Evolutionary conservation across 2,888 invertebrate genomes (phyloP), one percentile per base, ranked within the genome.

Genomic region (Callyntrura guangdongensis): DNA sequence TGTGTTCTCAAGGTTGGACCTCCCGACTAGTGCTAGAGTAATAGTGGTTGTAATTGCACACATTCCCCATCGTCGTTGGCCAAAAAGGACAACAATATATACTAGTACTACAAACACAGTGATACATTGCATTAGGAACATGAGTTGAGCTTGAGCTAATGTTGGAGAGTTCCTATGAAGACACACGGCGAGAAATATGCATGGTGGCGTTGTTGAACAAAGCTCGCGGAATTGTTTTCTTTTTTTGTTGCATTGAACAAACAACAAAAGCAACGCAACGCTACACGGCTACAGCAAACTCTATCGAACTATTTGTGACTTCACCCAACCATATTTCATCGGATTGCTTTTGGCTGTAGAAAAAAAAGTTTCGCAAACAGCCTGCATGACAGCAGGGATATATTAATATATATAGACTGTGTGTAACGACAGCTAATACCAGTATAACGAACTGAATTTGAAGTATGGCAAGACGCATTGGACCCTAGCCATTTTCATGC

Each of bases 41-140:
- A 81, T 25, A 59, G 36, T 61, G 59, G 59, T 45, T 61, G 81
- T 81, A 81, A 61, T 81, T 81, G 81, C 61, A 81, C 36, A n/a
- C 81, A 17, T 17, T 36, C 14, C 81, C 17, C 81, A 53, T 77
- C 53, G 12, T 14, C 8, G 8, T 22, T 25, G 22, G 77, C 77
- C 53, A 77, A 77, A 53, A 49, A 36, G 45, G n/a, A 17, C n/a
- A 36, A 36, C 36, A 36, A 36, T 36, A 6, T 36, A 36, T 36
- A 2, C 3, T 61, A 61, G 9, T 61, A 17, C 20, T n/a, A 36
- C 6, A 36, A 6, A 6, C 36, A 36, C 36, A 36, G n/a, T 59
- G 9, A 4, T 20, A 20, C 61, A 61, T 61, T n/a, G 4, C 14
- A 53, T n/a, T 53, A n/a, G 12, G 8, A 53, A n/a, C 53, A 53